phyloP scores from a whole-genome alignment of 2,797 vertebrate genomes.

The Sparus aurata region DNA sequence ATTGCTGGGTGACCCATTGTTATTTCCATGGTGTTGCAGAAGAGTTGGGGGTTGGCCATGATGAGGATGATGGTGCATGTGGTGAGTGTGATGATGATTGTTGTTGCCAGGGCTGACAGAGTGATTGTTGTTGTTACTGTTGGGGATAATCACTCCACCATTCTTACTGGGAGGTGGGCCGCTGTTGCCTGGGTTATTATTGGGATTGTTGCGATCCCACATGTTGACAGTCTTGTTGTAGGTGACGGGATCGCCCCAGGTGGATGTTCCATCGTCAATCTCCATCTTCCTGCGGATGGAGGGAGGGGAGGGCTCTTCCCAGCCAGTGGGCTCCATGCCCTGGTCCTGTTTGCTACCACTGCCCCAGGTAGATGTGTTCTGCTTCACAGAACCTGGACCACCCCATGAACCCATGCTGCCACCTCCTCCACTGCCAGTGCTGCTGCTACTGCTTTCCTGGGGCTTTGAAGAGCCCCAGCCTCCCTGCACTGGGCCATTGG shows the following conservation, averaged over 20 bases:
- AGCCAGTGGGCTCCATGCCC: slow-evolving; percentile 92
- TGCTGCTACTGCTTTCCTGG: slow-evolving; percentile 89
- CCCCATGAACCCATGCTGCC: slow-evolving; percentile 90
- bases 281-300: slow-evolving; percentile 98
- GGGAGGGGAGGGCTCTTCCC: slow-evolving; percentile 97
- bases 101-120: slow-evolving; percentile 82
- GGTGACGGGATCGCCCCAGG: slow-evolving; percentile 95
- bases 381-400: slow-evolving; percentile 93
- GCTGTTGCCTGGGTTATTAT: slow-evolving; percentile 85
- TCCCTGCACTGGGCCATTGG: slow-evolving; percentile 87
- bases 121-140: slow-evolving; percentile 83
- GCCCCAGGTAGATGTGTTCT: slow-evolving; percentile 89
- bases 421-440: slow-evolving; percentile 78
- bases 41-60: slow-evolving; percentile 82
- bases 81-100: slow-evolving; percentile 84
- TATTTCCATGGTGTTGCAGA: slow-evolving; percentile 87
- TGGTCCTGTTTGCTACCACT: slow-evolving; percentile 84
- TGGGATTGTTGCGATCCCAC: slow-evolving; percentile 97
- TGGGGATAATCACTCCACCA: slow-evolving; percentile 74
- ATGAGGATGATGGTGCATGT: slow-evolving; percentile 80
- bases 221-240: slow-evolving; percentile 95
- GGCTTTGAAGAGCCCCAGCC: slow-evolving; percentile 92
- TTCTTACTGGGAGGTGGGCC: slow-evolving; percentile 78
- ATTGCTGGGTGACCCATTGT: slow-evolving; percentile 87
- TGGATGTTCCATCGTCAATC: slow-evolving; percentile 98